Evolutionary conservation across 2,888 invertebrate genomes (phyloP).

Genomic region (Frankliniella fusca): DNA sequence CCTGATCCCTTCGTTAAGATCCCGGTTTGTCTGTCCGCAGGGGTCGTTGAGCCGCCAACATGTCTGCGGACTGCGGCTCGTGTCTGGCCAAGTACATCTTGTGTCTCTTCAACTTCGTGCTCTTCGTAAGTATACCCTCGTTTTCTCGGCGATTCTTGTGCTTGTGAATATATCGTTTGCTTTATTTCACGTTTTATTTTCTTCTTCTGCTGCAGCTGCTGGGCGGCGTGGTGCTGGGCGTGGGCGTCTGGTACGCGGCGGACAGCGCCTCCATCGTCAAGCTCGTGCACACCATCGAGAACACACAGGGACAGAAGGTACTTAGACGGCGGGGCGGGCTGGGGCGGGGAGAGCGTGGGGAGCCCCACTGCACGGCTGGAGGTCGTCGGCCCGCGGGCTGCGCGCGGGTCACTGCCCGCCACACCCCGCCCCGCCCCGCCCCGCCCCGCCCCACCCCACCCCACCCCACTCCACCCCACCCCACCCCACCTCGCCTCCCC

Average conservation of each 20-base stretch:
- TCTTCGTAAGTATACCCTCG: slow-evolving; percentile 60
- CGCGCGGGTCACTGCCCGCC: no score
- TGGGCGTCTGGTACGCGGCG: slow-evolving; percentile 64
- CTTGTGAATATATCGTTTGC: background rate
- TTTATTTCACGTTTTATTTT: slow-evolving; percentile 35
- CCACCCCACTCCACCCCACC: no score
- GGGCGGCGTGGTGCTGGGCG: slow-evolving; percentile 52
- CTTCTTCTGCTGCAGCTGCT: slow-evolving; percentile 11
- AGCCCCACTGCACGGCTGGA: no score
- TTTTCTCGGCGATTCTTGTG: background rate
- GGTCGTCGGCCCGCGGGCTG: no score
- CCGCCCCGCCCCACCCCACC: no score
- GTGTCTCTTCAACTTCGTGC: slow-evolving; percentile 67
- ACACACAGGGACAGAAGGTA: slow-evolving; percentile 49
- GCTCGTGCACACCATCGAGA: slow-evolving; percentile 55
- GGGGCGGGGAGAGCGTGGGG: no score
- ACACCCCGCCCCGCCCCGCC: no score
- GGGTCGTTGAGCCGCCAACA: slow-evolving; percentile 38
- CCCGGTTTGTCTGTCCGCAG: background rate
- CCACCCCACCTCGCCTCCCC: no score
- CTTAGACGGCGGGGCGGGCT: no score
- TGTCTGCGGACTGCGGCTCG: slow-evolving; percentile 57
- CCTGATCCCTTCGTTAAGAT: background rate
- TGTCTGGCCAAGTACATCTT: slow-evolving; percentile 66
- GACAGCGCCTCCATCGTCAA: slow-evolving; percentile 63